Evolutionary conservation across 1,140 invertebrate species (phyloP), one percentile per base, ranked within the genome.

Genomic region (Drosophila erecta): DNA sequence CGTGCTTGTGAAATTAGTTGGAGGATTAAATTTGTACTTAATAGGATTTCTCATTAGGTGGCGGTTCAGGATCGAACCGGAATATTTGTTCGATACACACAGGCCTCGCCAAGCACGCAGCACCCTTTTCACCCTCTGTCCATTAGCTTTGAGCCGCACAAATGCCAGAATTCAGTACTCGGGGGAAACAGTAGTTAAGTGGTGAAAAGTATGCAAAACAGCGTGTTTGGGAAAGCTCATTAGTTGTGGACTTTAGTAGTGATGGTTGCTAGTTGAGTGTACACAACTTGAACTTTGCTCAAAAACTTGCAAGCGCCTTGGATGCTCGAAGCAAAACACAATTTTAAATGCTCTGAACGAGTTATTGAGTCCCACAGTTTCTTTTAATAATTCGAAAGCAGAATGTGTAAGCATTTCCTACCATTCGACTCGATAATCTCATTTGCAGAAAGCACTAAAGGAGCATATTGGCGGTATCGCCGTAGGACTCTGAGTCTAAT

Each of bases 11-110:
- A 78, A 87, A 86, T 87, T 87, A 86, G 78, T 81, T 79, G 53
- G 55, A 61, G 70, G 78, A 81, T 81, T 86, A 78, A 71, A 78
- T 86, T 81, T 64, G 81, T 69, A 74, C 60, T 78, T 86, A 78
- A 79, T 79, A 56, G 70, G 58, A 72, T 79, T 62, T 73, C 67
- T 76, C 79, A 86, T 86, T 83, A 87, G 61, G 56, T 87, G 54
- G 65, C 51, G 40, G 37, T 76, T 60, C 60, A 22, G 27, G 37
- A 76, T 76, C 62, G 73, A 76, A 56, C 35, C 40, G 47, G 11
- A 75, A 74, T 53, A 65, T 74, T 57, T 50, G 58, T 37, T 73
- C 69, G 12, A 49, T 20, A 40, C 44, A 41, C 50, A 38, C 22
- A 53, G 17, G 11, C n/a, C 22, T 22, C 44, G 41, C 54, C 17